Conservation (phyloP, 2,113 vertebrate genomes). For the Menura novaehollandiae region DNA sequence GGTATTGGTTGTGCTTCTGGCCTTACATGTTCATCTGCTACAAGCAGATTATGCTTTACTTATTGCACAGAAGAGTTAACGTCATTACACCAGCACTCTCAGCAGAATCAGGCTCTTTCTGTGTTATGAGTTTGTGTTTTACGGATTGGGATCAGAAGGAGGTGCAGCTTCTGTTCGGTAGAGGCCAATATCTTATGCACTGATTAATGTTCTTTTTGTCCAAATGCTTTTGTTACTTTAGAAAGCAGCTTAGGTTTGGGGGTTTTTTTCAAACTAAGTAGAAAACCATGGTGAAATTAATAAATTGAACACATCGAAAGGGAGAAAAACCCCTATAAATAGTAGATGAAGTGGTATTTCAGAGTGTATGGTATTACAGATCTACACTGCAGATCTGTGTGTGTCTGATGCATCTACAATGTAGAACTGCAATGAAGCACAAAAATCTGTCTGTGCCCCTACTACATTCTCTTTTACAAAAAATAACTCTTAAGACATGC, state of each 20-base stretch:
- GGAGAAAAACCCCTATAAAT: not conserved
- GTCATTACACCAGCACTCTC: not conserved
- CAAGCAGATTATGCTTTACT: not conserved
- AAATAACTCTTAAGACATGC: not conserved
- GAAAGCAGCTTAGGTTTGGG: not conserved
- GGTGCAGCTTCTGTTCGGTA: not conserved
- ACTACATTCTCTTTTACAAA: not conserved
- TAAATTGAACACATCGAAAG: not conserved
- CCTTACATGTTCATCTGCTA: not conserved
- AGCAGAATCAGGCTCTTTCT: not conserved
- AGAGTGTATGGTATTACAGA: not conserved
- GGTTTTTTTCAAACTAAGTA: not conserved
- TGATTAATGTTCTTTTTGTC: not conserved
- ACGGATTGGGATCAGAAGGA: not conserved
- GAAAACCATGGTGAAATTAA: not conserved
- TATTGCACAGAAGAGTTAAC: not conserved
- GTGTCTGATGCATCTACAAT: not conserved
- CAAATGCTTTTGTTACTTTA: not conserved
- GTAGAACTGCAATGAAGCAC: not conserved
- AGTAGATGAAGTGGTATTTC: not conserved
- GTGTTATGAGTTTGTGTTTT: not conserved
- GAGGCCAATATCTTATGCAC: not conserved
- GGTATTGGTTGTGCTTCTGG: conserved; percentile 5
- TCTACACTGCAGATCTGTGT: not conserved
- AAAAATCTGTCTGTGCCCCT: not conserved